A percentile compares a stretch with the other conserved stretches of the same genome.
These are phyloP conservation scores for Cyprinodon variegatus DNA, from an alignment of 2,113 vertebrate species.

Conservation along the genomic window DNA sequence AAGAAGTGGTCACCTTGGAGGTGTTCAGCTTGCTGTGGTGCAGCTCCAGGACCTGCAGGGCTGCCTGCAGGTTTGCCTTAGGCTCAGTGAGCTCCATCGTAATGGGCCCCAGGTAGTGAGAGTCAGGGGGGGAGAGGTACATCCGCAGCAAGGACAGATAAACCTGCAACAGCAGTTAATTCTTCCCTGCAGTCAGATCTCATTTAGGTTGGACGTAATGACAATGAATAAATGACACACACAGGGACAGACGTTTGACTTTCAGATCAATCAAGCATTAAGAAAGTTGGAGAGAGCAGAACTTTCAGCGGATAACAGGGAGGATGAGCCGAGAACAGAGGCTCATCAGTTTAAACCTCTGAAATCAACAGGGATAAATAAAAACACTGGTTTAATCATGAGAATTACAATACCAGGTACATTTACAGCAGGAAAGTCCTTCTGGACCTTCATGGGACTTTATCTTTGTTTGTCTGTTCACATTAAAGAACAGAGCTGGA, in stretches of 20 bases:
- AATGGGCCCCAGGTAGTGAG: conserved; percentile 93
- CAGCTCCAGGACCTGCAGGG: conserved; percentile 91
- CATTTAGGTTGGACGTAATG: not conserved
- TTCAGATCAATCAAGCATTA: not conserved
- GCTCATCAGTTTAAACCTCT: too few species aligned
- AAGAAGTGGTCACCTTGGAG: conserved; percentile 89
- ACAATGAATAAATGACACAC: conserved; percentile 11
- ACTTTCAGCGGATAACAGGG: not conserved
- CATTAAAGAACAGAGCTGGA: too few species aligned
- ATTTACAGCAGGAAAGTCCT: too few species aligned
- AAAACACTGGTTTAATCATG: too few species aligned
- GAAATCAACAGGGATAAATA: too few species aligned
- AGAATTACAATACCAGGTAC: too few species aligned
- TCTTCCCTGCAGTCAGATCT: not conserved
- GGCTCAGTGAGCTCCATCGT: conserved; percentile 93
- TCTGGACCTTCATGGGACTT: too few species aligned
- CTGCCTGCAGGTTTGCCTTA: conserved; percentile 92
- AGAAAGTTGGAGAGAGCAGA: not conserved
- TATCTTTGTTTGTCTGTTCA: too few species aligned
- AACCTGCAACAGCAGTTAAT: conserved; percentile 18
- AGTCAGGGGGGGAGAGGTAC: conserved; percentile 96
- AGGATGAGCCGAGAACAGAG: not conserved
- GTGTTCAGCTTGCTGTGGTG: conserved; percentile 97
- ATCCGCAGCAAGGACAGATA: too few species aligned
- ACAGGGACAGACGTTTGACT: not conserved